These are phyloP conservation scores for Ceramica pisi DNA, from an alignment of 2,888 invertebrate species.

Conservation along the genomic window DNA sequence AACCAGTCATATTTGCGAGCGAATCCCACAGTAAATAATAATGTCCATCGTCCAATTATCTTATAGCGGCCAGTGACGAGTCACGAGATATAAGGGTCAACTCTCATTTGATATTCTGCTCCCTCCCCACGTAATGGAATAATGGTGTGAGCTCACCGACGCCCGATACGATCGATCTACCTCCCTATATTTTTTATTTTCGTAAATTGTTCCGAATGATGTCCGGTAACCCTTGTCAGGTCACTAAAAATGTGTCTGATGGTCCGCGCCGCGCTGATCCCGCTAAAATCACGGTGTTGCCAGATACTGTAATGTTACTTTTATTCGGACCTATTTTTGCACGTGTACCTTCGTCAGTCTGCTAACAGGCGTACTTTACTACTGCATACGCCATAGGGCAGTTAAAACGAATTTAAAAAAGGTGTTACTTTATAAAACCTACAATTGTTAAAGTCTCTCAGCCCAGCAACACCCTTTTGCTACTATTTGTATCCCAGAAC, in stretches of 20 bases:
- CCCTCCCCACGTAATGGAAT: slow-evolving; percentile 86
- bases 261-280: slow-evolving; percentile 57
- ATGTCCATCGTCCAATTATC: slow-evolving; percentile 72
- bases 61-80: slow-evolving; percentile 69
- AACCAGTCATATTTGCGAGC: slow-evolving; percentile 59
- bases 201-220: slow-evolving; percentile 86
- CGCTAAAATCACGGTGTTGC: slow-evolving; percentile 68
- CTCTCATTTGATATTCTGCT: slow-evolving; percentile 86
- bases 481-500: slow-evolving; percentile 12
- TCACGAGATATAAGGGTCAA: slow-evolving; percentile 82
- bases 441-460: not conserved
- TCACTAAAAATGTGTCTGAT: slow-evolving; percentile 76
- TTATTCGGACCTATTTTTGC: slow-evolving; percentile 37
- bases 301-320: slow-evolving; percentile 64
- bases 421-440: not conserved
- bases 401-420: not conserved
- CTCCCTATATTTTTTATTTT: slow-evolving; percentile 84
- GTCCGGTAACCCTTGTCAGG: slow-evolving; percentile 84
- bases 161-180: slow-evolving; percentile 82
- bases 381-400: not conserved
- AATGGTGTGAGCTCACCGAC: slow-evolving; percentile 83
- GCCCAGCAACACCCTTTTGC: not conserved
- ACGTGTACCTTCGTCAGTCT: slow-evolving; percentile 14
- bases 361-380: slow-evolving; percentile 1
- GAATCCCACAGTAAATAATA: slow-evolving; percentile 63